Evolutionary conservation across 1,140 invertebrate genomes (phyloP).

Genomic region (Macrosteles quadrilineatus): DNA sequence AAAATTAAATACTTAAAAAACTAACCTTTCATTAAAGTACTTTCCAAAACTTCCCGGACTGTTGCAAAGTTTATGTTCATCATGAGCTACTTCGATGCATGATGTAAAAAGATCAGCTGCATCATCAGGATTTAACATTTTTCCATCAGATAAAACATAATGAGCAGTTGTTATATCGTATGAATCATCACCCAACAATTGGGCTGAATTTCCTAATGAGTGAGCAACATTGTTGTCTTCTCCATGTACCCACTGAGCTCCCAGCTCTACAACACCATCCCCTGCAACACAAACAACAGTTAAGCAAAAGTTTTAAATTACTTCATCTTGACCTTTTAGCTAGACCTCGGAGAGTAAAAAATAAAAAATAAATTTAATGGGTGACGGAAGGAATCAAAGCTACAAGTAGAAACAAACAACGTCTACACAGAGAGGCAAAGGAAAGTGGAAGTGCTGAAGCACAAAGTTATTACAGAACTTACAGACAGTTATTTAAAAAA

Average conservation of each 20-base stretch:
- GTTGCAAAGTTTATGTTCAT: conserved; percentile 45
- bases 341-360: too few species aligned
- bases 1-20: too few species aligned
- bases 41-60: conserved; percentile 54
- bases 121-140: conserved; percentile 46
- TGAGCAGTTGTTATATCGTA: conserved; percentile 39
- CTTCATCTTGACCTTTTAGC: too few species aligned
- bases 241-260: conserved; percentile 85
- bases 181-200: conserved; percentile 41
- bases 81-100: conserved; percentile 44
- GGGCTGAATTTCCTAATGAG: conserved; percentile 59
- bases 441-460: too few species aligned
- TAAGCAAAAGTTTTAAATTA: too few species aligned
- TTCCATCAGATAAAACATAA: conserved; percentile 46
- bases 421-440: too few species aligned
- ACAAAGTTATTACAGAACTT: too few species aligned
- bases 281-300: conserved; percentile 44
- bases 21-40: conserved; percentile 52
- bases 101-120: conserved; percentile 46
- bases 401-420: too few species aligned
- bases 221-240: conserved; percentile 70
- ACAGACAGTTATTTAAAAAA: too few species aligned
- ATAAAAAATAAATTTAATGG: too few species aligned
- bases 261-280: conserved; percentile 69
- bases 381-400: too few species aligned